phyloP scores from a whole-genome alignment of 2,888 invertebrate species.

The Neria commutata region DNA sequence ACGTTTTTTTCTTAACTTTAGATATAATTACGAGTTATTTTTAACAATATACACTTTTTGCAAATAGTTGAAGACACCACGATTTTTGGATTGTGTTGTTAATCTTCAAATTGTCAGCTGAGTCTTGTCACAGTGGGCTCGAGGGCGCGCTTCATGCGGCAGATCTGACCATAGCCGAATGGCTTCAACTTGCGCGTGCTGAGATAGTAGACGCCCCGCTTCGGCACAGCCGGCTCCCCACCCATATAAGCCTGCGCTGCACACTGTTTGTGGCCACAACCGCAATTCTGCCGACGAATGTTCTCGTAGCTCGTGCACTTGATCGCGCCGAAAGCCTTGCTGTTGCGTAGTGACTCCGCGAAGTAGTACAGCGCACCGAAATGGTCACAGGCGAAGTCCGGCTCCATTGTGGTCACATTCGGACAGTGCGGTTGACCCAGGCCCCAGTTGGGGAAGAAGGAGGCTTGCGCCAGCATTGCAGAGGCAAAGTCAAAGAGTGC shows the following conservation, averaged over 20 bases:
- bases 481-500: slow-evolving; percentile 42
- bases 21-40: too few relatives aligned
- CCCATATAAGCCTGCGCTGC: slow-evolving; percentile 38
- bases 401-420: slow-evolving; percentile 36
- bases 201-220: slow-evolving; percentile 41
- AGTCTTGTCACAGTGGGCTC: slow-evolving; percentile 25
- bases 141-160: slow-evolving; percentile 33
- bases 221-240: slow-evolving; percentile 42
- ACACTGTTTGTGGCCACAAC: slow-evolving; percentile 29
- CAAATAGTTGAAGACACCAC: too few relatives aligned
- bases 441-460: slow-evolving; percentile 56
- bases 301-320: slow-evolving; percentile 33
- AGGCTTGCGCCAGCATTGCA: slow-evolving; percentile 43
- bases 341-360: slow-evolving; percentile 41
- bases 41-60: too few relatives aligned
- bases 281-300: slow-evolving; percentile 34
- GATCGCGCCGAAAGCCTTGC: slow-evolving; percentile 37
- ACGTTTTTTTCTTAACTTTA: too few relatives aligned
- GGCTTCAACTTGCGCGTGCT: slow-evolving; percentile 34
- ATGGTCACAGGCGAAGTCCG: slow-evolving; percentile 41
- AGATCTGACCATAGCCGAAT: slow-evolving; percentile 38
- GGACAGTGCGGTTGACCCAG: slow-evolving; percentile 51
- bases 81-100: too few relatives aligned
- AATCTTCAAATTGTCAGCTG: too few relatives aligned
- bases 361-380: slow-evolving; percentile 44